A percentile compares a stretch with the other conserved stretches of the same genome.
Conservation (phyloP, 2,888 invertebrate genomes). For the Nemurella pictetii region DNA sequence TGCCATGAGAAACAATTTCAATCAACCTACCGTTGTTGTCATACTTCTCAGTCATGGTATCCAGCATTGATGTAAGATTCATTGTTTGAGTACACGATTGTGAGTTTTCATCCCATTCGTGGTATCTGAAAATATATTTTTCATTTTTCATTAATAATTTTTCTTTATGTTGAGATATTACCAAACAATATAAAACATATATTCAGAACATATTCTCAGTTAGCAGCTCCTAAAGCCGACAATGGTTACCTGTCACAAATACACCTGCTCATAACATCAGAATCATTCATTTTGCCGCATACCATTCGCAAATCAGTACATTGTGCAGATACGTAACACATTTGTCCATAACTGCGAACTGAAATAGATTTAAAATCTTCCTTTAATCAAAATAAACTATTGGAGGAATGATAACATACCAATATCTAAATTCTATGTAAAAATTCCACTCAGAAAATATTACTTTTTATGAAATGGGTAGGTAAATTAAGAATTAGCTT, state of each 20-base stretch:
- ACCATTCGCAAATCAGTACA: constrained; percentile 37
- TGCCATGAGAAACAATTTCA: background rate
- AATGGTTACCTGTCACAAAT: constrained; percentile 38
- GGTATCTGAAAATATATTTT: constrained; percentile 29
- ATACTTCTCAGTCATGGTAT: constrained; percentile 10
- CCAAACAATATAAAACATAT: background rate
- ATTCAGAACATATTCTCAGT: too few relatives aligned
- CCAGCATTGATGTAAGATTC: constrained; percentile 27
- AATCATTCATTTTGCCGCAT: constrained; percentile 23
- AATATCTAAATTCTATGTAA: too few relatives aligned
- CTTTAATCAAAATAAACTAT: too few relatives aligned
- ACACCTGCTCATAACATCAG: constrained; percentile 18
- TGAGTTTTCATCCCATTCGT: constrained; percentile 26
- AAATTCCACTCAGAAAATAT: too few relatives aligned
- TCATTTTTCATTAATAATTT: too few relatives aligned
- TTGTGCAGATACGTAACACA: constrained; percentile 34
- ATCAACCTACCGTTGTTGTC: constrained; percentile 12
- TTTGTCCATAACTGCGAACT: constrained; percentile 36
- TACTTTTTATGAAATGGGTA: background rate
- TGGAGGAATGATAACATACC: too few relatives aligned
- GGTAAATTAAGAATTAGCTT: background rate
- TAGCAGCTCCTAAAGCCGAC: too few relatives aligned
- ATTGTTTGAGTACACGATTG: constrained; percentile 29
- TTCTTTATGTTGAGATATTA: background rate
- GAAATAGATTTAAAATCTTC: background rate